phyloP scores from a whole-genome alignment of 2,113 vertebrate genomes.

The Bothrops jararaca region DNA sequence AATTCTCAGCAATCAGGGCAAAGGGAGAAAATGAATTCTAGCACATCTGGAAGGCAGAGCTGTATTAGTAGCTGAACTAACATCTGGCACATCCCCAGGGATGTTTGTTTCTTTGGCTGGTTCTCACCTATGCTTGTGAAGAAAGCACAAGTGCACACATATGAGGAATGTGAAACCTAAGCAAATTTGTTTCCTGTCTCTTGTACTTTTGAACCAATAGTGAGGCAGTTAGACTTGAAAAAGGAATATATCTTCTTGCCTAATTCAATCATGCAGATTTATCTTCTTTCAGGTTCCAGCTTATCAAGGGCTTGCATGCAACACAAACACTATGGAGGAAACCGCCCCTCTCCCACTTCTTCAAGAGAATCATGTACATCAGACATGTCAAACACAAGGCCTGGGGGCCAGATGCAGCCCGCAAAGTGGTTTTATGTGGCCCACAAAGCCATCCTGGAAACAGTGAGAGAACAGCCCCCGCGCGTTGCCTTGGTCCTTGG shows the following conservation, averaged over 20 bases:
- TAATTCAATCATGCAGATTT: neutral
- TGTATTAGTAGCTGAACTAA: neutral
- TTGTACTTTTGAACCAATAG: neutral
- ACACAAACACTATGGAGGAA: slow-evolving; percentile 21
- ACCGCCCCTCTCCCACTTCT: neutral
- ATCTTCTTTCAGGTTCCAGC: neutral
- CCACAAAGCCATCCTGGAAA: no score
- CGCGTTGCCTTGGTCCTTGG: no score
- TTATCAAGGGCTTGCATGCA: neutral
- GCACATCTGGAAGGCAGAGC: neutral
- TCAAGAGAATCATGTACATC: neutral
- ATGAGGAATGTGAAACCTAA: neutral
- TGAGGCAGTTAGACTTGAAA: neutral
- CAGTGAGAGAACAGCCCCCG: no score
- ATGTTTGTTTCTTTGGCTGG: neutral
- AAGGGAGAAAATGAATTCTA: neutral
- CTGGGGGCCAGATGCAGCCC: no score
- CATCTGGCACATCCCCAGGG: neutral
- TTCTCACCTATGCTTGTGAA: neutral
- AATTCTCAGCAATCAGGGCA: neutral
- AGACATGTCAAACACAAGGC: no score
- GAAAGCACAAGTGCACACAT: neutral
- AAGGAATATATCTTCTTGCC: neutral
- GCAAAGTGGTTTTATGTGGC: no score
- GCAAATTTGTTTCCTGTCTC: neutral